Evolutionary conservation across 1,140 invertebrate genomes (phyloP), one percentile per base, ranked within the genome.

Genomic region (Brachionus plicatilis): DNA sequence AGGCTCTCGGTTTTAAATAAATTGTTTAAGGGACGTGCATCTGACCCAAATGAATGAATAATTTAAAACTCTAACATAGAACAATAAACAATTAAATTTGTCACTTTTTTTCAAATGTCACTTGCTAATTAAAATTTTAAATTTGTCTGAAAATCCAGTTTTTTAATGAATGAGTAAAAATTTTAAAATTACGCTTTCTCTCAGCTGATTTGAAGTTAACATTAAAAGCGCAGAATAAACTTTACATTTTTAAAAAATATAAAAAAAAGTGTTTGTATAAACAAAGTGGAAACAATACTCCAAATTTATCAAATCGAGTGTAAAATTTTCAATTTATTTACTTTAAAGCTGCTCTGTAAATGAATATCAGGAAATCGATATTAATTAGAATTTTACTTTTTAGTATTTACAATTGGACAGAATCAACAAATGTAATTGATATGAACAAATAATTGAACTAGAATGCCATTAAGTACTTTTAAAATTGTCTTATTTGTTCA

Each of bases 311-410:
- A 47, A 65, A 24, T 65, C 56, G 33, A 14, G 66, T 68, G 66
- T 33, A 68, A 68, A 37, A 37, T 37, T 37, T 37, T 37, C 33
- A 66, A 68, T 33, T 37, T 68, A 68, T 68, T 68, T 68, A 29
- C 27, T 24, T 24, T 9, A 68, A 68, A 68, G 33, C 11, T 33
- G 1, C 6, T 33, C 27, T 68, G 66, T 33, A 68, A 68, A 33
- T 17, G 33, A 68, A 68, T n/a, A 68, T 33, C 66, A 68, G 66
- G 11, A 68, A 68, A 68, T 68, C 66, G 66, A 68, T 68, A 68
- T 68, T 68, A 33, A 68, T 68, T 68, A 60, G 17, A 60, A 20
- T 60, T 60, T 60, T 60, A 60, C 24, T 33, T 33, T 68, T 41
- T 29, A 68, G 5, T 68, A 33, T 68, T 68, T 68, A 68, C 66